Percentiles rank a stretch among this genome's conserved stretches.
Conservation (phyloP, 2,888 invertebrate genomes). For the Stenoptilia bipunctidactyla region DNA sequence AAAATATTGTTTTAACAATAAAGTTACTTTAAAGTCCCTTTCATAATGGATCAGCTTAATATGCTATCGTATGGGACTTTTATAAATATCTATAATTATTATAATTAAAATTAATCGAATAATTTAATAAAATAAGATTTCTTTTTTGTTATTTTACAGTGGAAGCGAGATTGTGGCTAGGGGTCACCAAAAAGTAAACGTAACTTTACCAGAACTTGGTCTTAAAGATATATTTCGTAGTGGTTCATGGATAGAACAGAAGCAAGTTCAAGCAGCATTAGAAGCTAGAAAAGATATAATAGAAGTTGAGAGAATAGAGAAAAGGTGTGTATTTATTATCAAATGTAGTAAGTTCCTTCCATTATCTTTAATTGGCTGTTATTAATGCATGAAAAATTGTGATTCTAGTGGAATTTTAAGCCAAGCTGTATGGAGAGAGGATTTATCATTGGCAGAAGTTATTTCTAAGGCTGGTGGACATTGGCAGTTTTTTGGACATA, state of each 20-base stretch:
- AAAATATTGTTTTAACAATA: no score
- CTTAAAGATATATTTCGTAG: constrained; percentile 65
- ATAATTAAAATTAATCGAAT: neutral
- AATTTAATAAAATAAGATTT: constrained; percentile 3
- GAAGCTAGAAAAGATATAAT: constrained; percentile 64
- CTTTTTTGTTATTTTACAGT: constrained; percentile 24
- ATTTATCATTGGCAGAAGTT: constrained; percentile 64
- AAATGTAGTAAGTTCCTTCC: neutral
- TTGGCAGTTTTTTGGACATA: constrained; percentile 70
- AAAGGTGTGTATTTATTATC: constrained; percentile 37
- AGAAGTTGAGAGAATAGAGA: constrained; percentile 69
- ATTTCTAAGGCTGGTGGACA: constrained; percentile 64
- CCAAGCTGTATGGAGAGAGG: constrained; percentile 68
- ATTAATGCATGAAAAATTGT: neutral
- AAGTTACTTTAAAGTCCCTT: no score
- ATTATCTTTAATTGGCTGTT: neutral
- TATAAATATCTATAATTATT: neutral
- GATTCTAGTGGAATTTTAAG: constrained; percentile 56
- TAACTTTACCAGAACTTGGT: constrained; percentile 62
- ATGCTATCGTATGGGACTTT: constrained; percentile 39
- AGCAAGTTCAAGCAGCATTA: constrained; percentile 69
- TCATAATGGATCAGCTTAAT: constrained; percentile 24
- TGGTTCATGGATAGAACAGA: constrained; percentile 71
- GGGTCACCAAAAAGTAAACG: constrained; percentile 50
- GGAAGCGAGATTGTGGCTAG: constrained; percentile 44